Base-by-base conservation (phyloP, 2,888 invertebrate species). In the Hydroisotoma schaefferi region DNA sequence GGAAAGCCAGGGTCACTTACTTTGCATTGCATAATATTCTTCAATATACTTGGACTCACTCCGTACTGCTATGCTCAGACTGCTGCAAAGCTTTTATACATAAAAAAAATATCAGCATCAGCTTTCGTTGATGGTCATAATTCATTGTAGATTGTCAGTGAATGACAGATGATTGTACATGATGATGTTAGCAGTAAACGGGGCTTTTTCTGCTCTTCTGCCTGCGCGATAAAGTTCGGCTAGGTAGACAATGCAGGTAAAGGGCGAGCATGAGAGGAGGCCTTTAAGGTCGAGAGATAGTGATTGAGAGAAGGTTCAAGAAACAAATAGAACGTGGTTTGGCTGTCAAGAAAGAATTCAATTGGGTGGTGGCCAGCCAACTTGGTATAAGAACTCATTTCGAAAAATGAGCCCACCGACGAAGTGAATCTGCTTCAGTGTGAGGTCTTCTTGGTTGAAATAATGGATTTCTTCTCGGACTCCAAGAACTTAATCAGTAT, bases 321-420 rank as follows among this genome's bases (percentile, higher is more conserved):
- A 55, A 64, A 64, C 64, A 61, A 64, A 59, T 59, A 65, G 58
- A 56, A 61, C 59, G 59, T 65, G 59, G 61, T 49, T 65, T 43
- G 56, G 54, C 60, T 66, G 66, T 66, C 66, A 63, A 57, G 48
- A 52, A 58, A 43, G 63, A 55, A 66, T 63, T 57, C 63, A 46
- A 53, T 51, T 37, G 53, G 52, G 58, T 53, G 58, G 63, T 56
- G 61, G 61, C 66, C n/a, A n/a, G n/a, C n/a, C n/a, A n/a, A n/a
- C n/a, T n/a, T n/a, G n/a, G 62, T 63, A 56, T 55, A 57, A 20
- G 59, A 63, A 61, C 55, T 65, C 63, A 64, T 65, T 61, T 65
- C 59, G 63, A 70, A 63, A 70, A 68, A 66, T 70, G 68, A 53
- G 70, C 68, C 70, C 70, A 70, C 70, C 70, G 63, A 68, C 64